A percentile compares a stretch with the other conserved stretches of the same genome.
These are phyloP conservation scores for Chrysocyon brachyurus DNA, from an alignment of 2,797 vertebrate species.

Conservation along the genomic window DNA sequence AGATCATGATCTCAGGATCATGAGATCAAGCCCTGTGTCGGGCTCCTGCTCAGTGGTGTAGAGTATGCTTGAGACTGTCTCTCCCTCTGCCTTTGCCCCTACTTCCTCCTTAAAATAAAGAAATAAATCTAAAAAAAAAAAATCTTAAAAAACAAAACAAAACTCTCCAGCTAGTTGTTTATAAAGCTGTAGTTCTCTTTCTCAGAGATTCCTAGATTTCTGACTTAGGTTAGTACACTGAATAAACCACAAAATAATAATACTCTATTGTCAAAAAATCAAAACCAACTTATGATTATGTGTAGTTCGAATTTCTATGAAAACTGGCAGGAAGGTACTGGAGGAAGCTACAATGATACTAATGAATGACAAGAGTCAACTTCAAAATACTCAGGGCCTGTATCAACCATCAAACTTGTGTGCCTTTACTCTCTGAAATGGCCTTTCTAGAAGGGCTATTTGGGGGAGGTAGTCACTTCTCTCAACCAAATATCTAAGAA, in stretches of 20 bases:
- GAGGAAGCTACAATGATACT: neutral
- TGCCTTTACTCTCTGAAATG: conserved; percentile 1
- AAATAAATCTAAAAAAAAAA: no score
- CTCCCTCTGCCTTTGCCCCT: neutral
- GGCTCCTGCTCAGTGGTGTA: neutral
- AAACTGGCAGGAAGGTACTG: neutral
- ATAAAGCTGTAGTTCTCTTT: conserved; percentile 39
- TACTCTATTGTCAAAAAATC: neutral
- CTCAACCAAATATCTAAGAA: conserved; percentile 50
- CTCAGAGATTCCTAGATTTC: conserved; percentile 27
- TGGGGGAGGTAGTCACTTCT: conserved; percentile 10
- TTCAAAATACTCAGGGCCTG: conserved; percentile 4
- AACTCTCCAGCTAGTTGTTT: neutral
- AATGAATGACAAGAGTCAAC: neutral
- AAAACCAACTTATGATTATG: neutral
- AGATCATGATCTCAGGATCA: neutral
- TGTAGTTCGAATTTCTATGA: conserved; percentile 15
- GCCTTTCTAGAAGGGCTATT: neutral
- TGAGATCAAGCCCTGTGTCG: neutral
- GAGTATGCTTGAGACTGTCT: neutral
- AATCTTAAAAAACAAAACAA: neutral
- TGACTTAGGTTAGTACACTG: neutral
- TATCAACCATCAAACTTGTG: neutral
- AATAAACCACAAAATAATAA: conserved; percentile 1
- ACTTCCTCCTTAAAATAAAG: neutral